Evolutionary conservation across 2,888 invertebrate species (phyloP).

Genomic region (Eupithecia subfuscata): DNA sequence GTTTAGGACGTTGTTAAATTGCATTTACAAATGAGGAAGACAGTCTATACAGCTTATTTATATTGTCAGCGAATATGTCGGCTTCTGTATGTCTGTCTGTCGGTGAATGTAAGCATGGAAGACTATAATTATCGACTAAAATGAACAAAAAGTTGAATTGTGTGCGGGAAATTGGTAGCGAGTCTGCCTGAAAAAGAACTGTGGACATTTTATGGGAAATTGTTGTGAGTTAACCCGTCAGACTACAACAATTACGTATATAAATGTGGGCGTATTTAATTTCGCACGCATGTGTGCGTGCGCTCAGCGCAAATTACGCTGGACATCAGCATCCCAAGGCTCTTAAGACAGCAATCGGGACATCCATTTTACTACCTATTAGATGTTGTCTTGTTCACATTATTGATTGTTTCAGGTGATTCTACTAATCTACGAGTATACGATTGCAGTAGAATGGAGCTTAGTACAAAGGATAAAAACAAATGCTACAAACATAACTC

Average conservation of each 20-base stretch:
- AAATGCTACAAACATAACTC: conserved; percentile 47
- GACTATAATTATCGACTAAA: background rate
- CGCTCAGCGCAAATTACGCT: too few relatives aligned
- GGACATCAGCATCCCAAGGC: background rate
- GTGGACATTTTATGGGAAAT: background rate
- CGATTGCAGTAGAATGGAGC: conserved; percentile 77
- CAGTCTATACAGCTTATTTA: too few relatives aligned
- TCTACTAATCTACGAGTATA: conserved; percentile 81
- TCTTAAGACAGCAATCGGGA: background rate
- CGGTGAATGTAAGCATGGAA: background rate
- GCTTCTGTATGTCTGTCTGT: too few relatives aligned
- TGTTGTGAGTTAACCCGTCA: too few relatives aligned
- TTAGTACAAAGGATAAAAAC: conserved; percentile 69
- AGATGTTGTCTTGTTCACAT: background rate
- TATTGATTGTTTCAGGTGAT: conserved; percentile 70
- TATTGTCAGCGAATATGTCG: too few relatives aligned
- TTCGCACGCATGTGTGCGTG: too few relatives aligned
- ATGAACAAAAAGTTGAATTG: too few relatives aligned
- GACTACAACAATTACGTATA: too few relatives aligned
- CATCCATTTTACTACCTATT: background rate
- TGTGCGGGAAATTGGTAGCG: background rate
- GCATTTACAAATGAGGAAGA: too few relatives aligned
- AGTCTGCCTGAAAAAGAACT: background rate
- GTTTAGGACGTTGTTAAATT: too few relatives aligned
- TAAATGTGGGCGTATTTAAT: too few relatives aligned